Percentiles rank a stretch among this genome's conserved stretches.
These are phyloP conservation scores for Clostera curtula DNA, from an alignment of 2,888 invertebrate species.

Conservation along the genomic window DNA sequence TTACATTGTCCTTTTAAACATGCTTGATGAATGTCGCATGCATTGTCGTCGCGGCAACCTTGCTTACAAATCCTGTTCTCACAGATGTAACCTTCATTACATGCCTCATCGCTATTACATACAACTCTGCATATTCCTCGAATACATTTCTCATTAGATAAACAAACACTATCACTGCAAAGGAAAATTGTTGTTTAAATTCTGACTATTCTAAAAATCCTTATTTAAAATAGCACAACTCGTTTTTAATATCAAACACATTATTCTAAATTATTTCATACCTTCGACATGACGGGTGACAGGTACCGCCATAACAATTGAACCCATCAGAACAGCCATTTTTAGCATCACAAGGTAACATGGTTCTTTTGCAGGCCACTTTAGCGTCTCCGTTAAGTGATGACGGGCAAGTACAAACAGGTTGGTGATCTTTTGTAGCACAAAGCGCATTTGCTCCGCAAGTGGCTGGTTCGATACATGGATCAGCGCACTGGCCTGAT, in stretches of 20 bases:
- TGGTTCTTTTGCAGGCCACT: constrained; percentile 81
- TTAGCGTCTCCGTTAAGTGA: constrained; percentile 84
- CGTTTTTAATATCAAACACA: not conserved
- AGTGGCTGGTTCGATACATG: constrained; percentile 83
- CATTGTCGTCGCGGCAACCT: constrained; percentile 89
- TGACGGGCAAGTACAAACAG: constrained; percentile 82
- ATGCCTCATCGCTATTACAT: constrained; percentile 90
- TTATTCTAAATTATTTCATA: constrained; percentile 37
- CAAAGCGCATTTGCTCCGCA: constrained; percentile 91
- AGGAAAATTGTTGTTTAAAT: constrained; percentile 9
- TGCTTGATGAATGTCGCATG: constrained; percentile 83
- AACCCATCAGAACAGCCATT: constrained; percentile 82
- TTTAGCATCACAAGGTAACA: constrained; percentile 77
- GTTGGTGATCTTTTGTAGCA: constrained; percentile 79
- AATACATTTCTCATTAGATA: constrained; percentile 90
- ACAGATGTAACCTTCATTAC: constrained; percentile 88
- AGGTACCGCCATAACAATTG: constrained; percentile 85
- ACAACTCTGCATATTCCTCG: constrained; percentile 87
- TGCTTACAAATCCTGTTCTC: constrained; percentile 89
- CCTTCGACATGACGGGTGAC: constrained; percentile 86
- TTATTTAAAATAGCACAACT: too few species aligned
- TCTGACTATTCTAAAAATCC: too few species aligned
- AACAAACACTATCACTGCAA: constrained; percentile 85
- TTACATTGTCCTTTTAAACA: constrained; percentile 89
- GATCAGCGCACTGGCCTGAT: constrained; percentile 85